These are phyloP conservation scores for Microtus californicus DNA, from an alignment of 2,797 vertebrate genomes.

Conservation along the genomic window DNA sequence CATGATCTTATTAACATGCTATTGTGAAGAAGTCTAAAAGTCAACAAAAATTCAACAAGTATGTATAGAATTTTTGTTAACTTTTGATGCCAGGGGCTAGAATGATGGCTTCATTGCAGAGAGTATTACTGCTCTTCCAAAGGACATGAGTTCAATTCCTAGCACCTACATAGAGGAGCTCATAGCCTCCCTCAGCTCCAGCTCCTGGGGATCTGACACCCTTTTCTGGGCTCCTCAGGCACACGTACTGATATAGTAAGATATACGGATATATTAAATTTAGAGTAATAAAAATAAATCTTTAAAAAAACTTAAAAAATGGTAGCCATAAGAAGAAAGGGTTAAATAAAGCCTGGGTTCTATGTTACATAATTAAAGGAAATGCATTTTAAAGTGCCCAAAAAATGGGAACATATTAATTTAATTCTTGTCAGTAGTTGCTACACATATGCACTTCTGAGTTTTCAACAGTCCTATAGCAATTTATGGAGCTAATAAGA, in stretches of 20 bases:
- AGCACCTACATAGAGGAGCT: not conserved
- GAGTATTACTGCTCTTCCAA: not conserved
- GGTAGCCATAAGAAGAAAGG: not conserved
- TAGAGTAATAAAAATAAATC: not conserved
- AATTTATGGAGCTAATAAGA: constrained; percentile 66
- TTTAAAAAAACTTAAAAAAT: not conserved
- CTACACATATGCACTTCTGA: constrained; percentile 50
- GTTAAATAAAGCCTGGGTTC: constrained; percentile 38
- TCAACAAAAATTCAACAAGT: not conserved
- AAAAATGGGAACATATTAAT: constrained; percentile 50
- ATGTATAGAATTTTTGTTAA: not conserved
- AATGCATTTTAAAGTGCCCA: constrained; percentile 44
- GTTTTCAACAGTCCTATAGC: not conserved
- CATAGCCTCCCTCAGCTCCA: not conserved
- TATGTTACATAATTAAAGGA: constrained; percentile 59
- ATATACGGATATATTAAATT: not conserved
- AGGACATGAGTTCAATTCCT: not conserved
- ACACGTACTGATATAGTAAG: not conserved
- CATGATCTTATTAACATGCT: not conserved
- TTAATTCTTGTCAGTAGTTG: constrained; percentile 51
- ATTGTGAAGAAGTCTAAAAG: constrained; percentile 42
- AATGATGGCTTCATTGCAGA: not conserved
- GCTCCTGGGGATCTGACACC: not conserved
- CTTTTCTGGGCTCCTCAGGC: not conserved
- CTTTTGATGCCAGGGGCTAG: not conserved